These are phyloP conservation scores for Campylomormyrus tamandua DNA, from an alignment of 2,113 vertebrate genomes.

Conservation along the genomic window DNA sequence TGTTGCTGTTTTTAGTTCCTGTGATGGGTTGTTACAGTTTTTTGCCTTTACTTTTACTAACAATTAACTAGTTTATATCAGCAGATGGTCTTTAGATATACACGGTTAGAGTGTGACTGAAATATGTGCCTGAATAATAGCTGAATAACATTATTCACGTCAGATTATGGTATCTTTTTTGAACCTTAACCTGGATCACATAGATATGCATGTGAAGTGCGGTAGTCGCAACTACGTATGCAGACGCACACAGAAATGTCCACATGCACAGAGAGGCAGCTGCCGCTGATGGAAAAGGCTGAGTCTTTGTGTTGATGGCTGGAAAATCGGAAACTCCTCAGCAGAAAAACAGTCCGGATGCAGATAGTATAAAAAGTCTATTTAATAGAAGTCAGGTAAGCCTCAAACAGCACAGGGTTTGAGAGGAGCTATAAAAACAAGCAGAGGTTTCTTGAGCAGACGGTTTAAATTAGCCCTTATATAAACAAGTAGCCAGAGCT, in stretches of 20 bases:
- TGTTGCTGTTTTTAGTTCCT: not conserved
- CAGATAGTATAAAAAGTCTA: constrained; percentile 65
- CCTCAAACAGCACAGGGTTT: constrained; percentile 31
- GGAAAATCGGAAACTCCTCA: constrained; percentile 60
- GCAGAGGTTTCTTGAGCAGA: constrained; percentile 42
- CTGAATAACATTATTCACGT: not conserved
- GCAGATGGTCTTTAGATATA: not conserved
- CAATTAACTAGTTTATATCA: not conserved
- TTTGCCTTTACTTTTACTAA: not conserved
- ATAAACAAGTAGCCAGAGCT: constrained; percentile 47
- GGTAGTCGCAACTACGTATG: not conserved
- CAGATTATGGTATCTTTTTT: not conserved
- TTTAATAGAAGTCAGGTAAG: constrained; percentile 60
- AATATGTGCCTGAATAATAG: not conserved
- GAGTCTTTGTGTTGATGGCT: constrained; percentile 26
- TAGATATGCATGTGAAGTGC: not conserved
- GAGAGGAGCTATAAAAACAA: constrained; percentile 59
- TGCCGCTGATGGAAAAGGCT: constrained; percentile 7
- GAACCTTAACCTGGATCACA: not conserved
- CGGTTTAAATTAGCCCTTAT: constrained; percentile 57
- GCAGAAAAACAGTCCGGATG: constrained; percentile 62
- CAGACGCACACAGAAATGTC: not conserved
- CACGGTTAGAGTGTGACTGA: not conserved
- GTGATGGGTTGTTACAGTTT: not conserved
- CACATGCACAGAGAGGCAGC: constrained; percentile 13